Base-by-base conservation (phyloP, 2,888 invertebrate species). In the Diplazon laetatorius region DNA sequence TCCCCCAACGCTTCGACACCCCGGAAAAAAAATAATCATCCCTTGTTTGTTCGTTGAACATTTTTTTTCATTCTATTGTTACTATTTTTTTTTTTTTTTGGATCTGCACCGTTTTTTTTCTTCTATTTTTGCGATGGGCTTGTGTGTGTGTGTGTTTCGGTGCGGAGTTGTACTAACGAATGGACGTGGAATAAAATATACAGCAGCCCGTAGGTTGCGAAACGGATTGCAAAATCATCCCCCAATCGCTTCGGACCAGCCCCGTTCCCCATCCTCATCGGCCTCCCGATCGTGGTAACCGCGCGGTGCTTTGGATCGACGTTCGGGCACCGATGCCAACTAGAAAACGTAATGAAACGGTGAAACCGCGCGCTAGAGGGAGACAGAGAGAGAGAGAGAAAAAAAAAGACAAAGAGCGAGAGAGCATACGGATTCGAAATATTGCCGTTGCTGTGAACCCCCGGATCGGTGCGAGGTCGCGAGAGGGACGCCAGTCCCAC, bases 211-310 rank as follows among this genome's bases (percentile, higher is more conserved):
- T 30, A 66, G 60, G 39, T 25, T 37, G n/a, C 60, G 52, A 62
- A 77, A 73, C 76, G 83, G 82, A 87, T 87, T 85, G 86, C 83
- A 78, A 85, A 87, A 86, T 86, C 85, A 86, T 85, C 81, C 83
- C 80, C 75, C 39, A 50, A 18, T 16, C 55, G 62, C 42, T 62
- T 42, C 48, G 48, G 20, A 18, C 42, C 8, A 37, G 16, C 5
- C 44, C 18, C 30, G 30, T 5, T 6, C 30, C 30, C 6, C n/a
- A n/a, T n/a, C 18, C 8, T 2, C n/a, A 9, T n/a, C 25, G 5
- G 18, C 39, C 55, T 46, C 16, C 16, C 71, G 16, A 63, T 73
- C 37, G 12, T 35, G 30, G 55, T 76, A 69, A 63, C 48, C 16
- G 16, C 30, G 22, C 30, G 3, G 16, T 5, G 37, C 30, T 20